Base-by-base conservation (phyloP, 2,113 vertebrate species). In the Asarcornis scutulata region DNA sequence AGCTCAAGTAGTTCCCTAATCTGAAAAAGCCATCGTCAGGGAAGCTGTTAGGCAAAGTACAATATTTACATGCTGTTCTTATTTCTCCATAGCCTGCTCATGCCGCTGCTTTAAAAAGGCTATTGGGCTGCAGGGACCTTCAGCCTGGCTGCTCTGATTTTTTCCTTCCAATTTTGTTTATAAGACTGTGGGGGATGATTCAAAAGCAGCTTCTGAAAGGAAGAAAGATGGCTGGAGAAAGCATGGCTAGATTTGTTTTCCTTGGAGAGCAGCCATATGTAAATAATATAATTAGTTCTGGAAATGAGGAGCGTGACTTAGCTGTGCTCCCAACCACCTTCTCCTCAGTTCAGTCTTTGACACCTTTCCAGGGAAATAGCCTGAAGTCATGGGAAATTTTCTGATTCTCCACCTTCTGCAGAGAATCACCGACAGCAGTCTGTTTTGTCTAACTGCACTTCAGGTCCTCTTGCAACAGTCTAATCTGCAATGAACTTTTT, bases 311-410 rank as follows among this genome's bases (percentile, higher is more conserved):
- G 55, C 60, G 67, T 91, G 83, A 56, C 52, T 86, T 91, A 77
- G 53, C 83, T 73, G 15, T 76, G 73, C 74, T 89, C 69, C 74
- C 60, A 75, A 6, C 55, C 53, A 86, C 84, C 76, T 66, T 86
- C 69, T 92, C 60, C 32, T 32, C 15, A 0, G 15, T 72, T 91
- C 38, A 56, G 78, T 56, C 78, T 94, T 91, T 88, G 85, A 91
- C 82, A 79, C 29, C 44, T 87, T 97, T 95, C 96, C 84, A 92
- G 81, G 62, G 71, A 92, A 93, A 84, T 62, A 89, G 80, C 86
- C 74, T 89, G 81, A 69, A 95, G 81, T 56, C 38, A 79, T 87
- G 77, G 50, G 89, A 92, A 91, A 73, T 58, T 60, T 87, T 94
- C 64, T 1, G 59, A 74, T 84, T 91, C 62, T 91, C 84, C 78